Base-by-base conservation (phyloP, 2,888 invertebrate genomes). In the Malacosoma neustria region DNA sequence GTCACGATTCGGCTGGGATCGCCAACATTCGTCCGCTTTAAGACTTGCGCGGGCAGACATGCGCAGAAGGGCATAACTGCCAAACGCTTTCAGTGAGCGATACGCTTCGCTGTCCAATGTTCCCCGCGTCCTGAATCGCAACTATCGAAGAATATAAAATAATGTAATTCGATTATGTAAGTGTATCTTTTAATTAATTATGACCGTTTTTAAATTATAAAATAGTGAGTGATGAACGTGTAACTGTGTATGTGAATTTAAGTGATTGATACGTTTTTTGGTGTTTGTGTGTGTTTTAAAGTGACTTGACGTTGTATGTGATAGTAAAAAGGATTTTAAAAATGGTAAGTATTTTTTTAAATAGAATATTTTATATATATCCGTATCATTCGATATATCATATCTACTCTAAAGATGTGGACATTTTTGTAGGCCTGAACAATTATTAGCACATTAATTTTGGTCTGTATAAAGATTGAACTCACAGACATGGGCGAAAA, bases 21-120 rank as follows among this genome's bases (percentile, higher is more conserved):
- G 53, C 50, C 54, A n/a, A n/a, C n/a, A n/a, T n/a, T 63, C 66
- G 60, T 68, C 71, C 57, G 60, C 56, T 58, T 57, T 60, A 53
- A 50, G 52, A 51, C 56, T 60, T 79, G 81, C 80, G 80, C 79
- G 79, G 64, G 55, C 60, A 70, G 53, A 58, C 75, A 76, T 84
- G 82, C 82, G 82, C 82, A 82, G 67, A 63, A 45, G 41, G 36
- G 30, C 30, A 48, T 45, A 56, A 56, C 57, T 58, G 57, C 70
- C 72, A 72, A 68, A 72, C 56, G 61, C 68, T 65, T 61, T 60
- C 76, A 77, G 81, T 71, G 57, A 57, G 61, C 71, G 72, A 61
- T 57, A 63, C 60, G 69, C 62, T 61, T 67, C 66, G 73, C 64
- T 73, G 80, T 66, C 61, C 48, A 54, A 49, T 53, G 43, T 50